Evolutionary conservation across 2,797 vertebrate species (phyloP).

Genomic region (Falco peregrinus): DNA sequence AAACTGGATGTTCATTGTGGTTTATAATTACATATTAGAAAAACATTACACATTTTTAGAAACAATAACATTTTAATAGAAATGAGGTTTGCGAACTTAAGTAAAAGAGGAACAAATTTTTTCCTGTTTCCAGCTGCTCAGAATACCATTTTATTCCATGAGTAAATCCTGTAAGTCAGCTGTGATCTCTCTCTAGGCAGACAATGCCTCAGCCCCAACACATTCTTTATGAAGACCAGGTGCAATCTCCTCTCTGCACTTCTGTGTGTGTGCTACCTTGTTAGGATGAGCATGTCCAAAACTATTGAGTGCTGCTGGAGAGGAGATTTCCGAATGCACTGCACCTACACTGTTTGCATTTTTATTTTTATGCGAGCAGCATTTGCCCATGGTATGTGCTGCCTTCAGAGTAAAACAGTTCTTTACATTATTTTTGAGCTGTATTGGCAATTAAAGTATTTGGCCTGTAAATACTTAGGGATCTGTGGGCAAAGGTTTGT

Average conservation of each 20-base stretch:
- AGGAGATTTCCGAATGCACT: background rate
- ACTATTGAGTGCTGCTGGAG: background rate
- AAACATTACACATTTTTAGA: background rate
- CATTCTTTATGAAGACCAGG: background rate
- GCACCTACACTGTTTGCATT: background rate
- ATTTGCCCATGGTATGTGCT: background rate
- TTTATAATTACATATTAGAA: background rate
- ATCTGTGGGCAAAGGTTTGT: background rate
- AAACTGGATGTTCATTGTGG: background rate
- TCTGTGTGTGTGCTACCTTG: background rate
- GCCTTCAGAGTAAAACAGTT: background rate
- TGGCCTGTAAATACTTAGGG: background rate
- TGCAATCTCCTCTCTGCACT: background rate
- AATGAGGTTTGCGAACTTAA: background rate
- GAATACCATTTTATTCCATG: background rate
- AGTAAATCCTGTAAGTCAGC: background rate
- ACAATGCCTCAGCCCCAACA: background rate
- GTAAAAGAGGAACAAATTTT: background rate
- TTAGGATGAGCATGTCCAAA: background rate
- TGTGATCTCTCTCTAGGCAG: background rate
- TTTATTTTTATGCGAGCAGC: background rate
- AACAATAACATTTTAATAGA: background rate
- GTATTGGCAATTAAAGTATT: background rate
- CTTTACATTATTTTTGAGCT: background rate
- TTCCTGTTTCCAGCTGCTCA: background rate